Evolutionary conservation across 2,113 vertebrate species (phyloP).

Genomic region (Speoplatyrhinus poulsoni): DNA sequence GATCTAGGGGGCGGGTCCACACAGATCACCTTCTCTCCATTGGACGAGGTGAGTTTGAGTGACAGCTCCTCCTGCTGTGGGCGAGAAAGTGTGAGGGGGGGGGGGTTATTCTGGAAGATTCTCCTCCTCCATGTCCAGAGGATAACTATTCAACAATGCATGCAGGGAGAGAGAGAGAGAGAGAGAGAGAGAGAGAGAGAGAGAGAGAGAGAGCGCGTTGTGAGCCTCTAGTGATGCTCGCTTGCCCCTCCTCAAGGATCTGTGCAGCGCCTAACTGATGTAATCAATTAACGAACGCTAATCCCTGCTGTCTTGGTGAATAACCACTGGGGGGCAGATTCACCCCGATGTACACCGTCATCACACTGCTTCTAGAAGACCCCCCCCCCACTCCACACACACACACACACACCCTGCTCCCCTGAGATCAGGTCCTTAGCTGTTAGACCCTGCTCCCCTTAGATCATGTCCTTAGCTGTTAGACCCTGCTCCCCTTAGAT

Average conservation of each 20-base stretch:
- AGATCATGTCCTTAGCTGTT: too few relatives aligned
- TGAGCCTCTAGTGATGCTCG: not conserved
- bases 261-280: constrained; percentile 42
- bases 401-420: too few relatives aligned
- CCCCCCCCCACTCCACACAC: too few relatives aligned
- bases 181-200: not conserved
- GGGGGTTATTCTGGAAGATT: too few relatives aligned
- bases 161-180: too few relatives aligned
- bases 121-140: too few relatives aligned
- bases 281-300: constrained; percentile 65
- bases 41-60: constrained; percentile 77
- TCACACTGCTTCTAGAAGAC: constrained; percentile 39
- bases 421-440: too few relatives aligned
- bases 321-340: constrained; percentile 19
- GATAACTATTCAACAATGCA: too few relatives aligned
- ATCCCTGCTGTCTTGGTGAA: constrained; percentile 38
- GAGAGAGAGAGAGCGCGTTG: not conserved
- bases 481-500: too few relatives aligned
- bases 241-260: not conserved
- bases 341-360: constrained; percentile 47
- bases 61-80: not conserved
- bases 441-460: constrained; percentile 14
- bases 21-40: constrained; percentile 92
- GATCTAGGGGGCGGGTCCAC: constrained; percentile 95
- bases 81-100: not conserved